These are phyloP conservation scores for Osmerus mordax DNA, from an alignment of 2,113 vertebrate species.

Conservation along the genomic window DNA sequence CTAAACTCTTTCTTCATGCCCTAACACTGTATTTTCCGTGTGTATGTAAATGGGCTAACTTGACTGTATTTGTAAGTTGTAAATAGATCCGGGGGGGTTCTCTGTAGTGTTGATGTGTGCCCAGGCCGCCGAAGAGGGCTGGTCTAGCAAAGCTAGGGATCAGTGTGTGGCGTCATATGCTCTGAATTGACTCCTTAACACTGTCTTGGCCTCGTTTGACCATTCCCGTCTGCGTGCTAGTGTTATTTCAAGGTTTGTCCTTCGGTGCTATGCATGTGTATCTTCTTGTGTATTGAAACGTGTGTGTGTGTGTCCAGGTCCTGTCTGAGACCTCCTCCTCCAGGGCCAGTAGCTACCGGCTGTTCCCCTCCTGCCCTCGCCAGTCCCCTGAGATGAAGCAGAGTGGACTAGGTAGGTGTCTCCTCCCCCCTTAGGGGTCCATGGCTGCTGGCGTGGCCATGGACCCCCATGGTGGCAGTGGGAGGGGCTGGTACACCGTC, in stretches of 20 bases:
- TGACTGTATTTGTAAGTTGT: too few species aligned
- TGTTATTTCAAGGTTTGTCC: background rate
- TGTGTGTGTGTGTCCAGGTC: conserved; percentile 71
- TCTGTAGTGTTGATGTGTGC: too few species aligned
- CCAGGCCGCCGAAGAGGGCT: too few species aligned
- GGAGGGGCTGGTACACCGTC: background rate
- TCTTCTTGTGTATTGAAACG: background rate
- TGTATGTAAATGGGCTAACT: too few species aligned
- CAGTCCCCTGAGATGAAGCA: conserved; percentile 95
- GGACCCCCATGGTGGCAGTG: conserved; percentile 1
- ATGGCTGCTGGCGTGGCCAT: conserved; percentile 18
- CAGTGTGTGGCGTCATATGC: background rate
- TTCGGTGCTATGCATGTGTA: background rate
- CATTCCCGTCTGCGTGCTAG: background rate
- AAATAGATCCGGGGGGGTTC: too few species aligned
- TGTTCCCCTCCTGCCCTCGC: conserved; percentile 90
- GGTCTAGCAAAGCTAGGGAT: background rate
- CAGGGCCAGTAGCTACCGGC: conserved; percentile 87
- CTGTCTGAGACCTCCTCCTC: conserved; percentile 90
- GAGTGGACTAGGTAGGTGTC: conserved; percentile 89
- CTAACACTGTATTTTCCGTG: too few species aligned
- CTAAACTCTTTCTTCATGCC: too few species aligned
- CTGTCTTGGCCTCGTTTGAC: background rate
- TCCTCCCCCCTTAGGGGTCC: background rate
- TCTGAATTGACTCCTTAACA: background rate